Conservation (phyloP, 2,113 vertebrate genomes). For the Balaeniceps rex region DNA sequence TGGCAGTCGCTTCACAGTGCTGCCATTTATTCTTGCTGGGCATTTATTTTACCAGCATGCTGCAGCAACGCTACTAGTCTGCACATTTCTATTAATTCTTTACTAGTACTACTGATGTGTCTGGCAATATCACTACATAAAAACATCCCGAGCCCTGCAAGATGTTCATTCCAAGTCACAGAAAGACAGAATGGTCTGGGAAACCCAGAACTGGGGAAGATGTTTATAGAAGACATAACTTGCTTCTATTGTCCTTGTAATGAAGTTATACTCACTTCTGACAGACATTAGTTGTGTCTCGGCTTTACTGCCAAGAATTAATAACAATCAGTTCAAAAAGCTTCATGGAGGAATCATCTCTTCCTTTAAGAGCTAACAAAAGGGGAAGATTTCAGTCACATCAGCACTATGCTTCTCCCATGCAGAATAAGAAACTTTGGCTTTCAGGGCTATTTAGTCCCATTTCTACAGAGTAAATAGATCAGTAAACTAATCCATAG, state of each 20-base stretch:
- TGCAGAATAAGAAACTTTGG: background rate
- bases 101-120: background rate
- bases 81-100: background rate
- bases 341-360: background rate
- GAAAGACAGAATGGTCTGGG: background rate
- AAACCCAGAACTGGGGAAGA: background rate
- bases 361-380: background rate
- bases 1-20: background rate
- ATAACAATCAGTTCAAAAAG: background rate
- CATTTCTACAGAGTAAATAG: background rate
- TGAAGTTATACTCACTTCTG: background rate
- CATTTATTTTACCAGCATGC: background rate
- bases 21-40: background rate
- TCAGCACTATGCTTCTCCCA: background rate
- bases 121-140: background rate
- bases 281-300: background rate
- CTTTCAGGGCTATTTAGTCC: background rate
- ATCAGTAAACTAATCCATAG: background rate
- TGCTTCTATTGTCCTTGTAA: background rate
- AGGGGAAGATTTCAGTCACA: background rate
- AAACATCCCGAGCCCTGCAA: background rate
- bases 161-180: background rate
- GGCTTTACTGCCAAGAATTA: background rate
- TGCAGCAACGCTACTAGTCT: background rate
- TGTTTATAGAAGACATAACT: background rate